Base-by-base conservation (phyloP, 2,888 invertebrate genomes). In the Hoplodrina ambigua region DNA sequence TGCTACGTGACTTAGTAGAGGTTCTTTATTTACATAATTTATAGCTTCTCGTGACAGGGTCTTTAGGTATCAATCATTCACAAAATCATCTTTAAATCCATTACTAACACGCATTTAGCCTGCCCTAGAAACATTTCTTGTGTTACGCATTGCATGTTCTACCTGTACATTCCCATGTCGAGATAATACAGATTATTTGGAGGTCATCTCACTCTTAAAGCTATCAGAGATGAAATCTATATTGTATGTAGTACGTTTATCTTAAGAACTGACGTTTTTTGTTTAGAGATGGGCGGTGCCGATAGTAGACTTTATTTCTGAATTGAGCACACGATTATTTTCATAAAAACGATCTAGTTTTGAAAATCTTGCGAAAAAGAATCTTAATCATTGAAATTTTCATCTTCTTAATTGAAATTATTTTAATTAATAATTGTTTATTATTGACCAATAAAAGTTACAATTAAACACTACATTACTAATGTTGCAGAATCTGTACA, bases 131-230 rank as follows among this genome's bases (percentile, higher is more conserved):
- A 46, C 52, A 64, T 11, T 7, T 17, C 7, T 72, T 66, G 20
- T 41, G 46, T 20, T 20, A 55, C 50, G 33, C 52, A 49, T 44
- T 33, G 41, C 25, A 46, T 19, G 17, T 59, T 19, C 6, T 44
- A 61, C n/a, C 37, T 19, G 33, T 60, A 25, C 33, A 37, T 19
- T 59, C 37, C 19, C 41, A 49, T 50, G 46, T 61, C 60, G 5
- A 77, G 77, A 76, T 76, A 77, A 64, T 33, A 10, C 1, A 65
- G 66, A 77, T 75, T 54, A 58, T 62, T 19, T 41, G 4, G 10
- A 30, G 4, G 46, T 49, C 57, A 69, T 78, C 76, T 50, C 13
- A 63, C n/a, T 60, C n/a, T 53, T 49, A 44, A 19, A 19, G n/a
- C 17, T 67, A 49, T 62, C 67, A 37, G 11, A n/a, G n/a, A 33